Conservation (phyloP, 2,797 vertebrate species). For the Moxostoma hubbsi region DNA sequence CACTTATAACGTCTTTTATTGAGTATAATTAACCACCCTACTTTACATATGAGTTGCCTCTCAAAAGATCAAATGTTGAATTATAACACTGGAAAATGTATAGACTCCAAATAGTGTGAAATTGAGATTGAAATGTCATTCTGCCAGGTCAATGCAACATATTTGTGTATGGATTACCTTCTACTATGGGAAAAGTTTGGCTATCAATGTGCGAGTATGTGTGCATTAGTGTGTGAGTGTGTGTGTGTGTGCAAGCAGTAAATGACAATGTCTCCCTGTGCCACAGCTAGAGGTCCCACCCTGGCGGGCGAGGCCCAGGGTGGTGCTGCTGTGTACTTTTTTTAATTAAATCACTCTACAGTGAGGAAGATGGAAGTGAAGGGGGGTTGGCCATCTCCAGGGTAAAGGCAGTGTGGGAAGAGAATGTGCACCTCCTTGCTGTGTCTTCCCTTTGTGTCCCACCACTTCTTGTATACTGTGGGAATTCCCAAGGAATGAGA, state of each 20-base stretch:
- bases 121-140: not conserved
- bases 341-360: constrained; percentile 90
- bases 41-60: too few species aligned
- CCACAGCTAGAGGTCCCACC: constrained; percentile 83
- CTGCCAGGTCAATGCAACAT: not conserved
- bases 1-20: too few species aligned
- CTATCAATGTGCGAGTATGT: not conserved
- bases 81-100: not conserved
- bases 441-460: constrained; percentile 87
- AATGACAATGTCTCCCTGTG: constrained; percentile 76
- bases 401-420: constrained; percentile 95
- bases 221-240: not conserved
- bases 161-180: constrained; percentile 2
- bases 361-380: constrained; percentile 62
- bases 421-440: constrained; percentile 92
- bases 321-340: constrained; percentile 66
- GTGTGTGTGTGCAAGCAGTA: constrained; percentile 50
- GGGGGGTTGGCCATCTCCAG: constrained; percentile 81
- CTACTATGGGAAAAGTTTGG: not conserved
- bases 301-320: constrained; percentile 83
- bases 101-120: not conserved
- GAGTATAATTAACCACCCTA: not conserved
- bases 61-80: not conserved
- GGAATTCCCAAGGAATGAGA: constrained; percentile 84
- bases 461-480: constrained; percentile 89